These are phyloP conservation scores for Typhlichthys subterraneus DNA, from an alignment of 2,797 vertebrate genomes.

Conservation along the genomic window DNA sequence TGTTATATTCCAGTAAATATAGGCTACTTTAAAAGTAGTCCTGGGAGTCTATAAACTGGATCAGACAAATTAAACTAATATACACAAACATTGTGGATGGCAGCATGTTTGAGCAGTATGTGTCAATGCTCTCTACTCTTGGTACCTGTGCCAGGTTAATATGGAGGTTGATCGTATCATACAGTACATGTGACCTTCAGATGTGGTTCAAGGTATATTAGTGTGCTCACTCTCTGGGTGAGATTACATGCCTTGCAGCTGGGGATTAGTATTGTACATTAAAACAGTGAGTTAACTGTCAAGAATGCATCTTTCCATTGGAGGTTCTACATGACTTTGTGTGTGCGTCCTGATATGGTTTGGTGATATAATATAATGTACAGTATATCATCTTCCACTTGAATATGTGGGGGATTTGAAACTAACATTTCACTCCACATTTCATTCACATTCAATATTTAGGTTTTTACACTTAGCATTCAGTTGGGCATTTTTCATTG, in stretches of 20 bases:
- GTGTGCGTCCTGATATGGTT: neutral
- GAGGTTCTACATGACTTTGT: conserved; percentile 1
- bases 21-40: neutral
- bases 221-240: conserved; percentile 28
- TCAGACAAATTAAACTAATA: neutral
- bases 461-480: conserved; percentile 20
- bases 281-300: conserved; percentile 42
- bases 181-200: conserved; percentile 38
- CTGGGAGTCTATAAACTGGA: neutral
- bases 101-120: conserved; percentile 1
- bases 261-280: conserved; percentile 52
- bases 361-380: neutral
- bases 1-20: neutral
- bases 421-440: conserved; percentile 15
- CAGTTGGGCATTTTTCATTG: too few relatives aligned
- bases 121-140: conserved; percentile 22
- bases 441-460: conserved; percentile 10
- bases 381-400: neutral
- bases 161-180: conserved; percentile 39
- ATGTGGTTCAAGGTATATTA: conserved; percentile 26
- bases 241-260: conserved; percentile 40
- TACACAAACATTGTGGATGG: neutral
- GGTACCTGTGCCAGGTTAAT: conserved; percentile 41
- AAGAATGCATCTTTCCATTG: conserved; percentile 38
- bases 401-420: too few relatives aligned